phyloP scores from a whole-genome alignment of 2,113 vertebrate genomes.

The Pseudorhombus dupliciocellatus region DNA sequence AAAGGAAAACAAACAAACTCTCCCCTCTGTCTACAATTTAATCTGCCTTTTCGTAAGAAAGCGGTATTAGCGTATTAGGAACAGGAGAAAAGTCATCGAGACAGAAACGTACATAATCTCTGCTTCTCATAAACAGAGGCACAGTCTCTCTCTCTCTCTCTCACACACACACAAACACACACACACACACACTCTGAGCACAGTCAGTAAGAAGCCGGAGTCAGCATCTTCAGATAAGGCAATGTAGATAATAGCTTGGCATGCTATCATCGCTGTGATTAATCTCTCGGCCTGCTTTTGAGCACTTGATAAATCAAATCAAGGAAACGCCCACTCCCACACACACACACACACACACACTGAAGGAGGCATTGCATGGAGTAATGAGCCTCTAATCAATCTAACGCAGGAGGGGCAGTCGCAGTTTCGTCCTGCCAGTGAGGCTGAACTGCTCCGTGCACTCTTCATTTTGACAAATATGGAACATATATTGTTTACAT shows the following conservation, averaged over 20 bases:
- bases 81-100: neutral
- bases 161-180: conserved; percentile 8
- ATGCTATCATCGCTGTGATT: conserved; percentile 61
- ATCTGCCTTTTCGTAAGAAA: neutral
- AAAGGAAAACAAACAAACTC: neutral
- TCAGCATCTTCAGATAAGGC: conserved; percentile 60
- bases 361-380: conserved; percentile 20
- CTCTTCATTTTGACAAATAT: conserved; percentile 63
- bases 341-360: conserved; percentile 22
- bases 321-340: conserved; percentile 61
- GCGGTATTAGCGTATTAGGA: neutral
- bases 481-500: conserved; percentile 75
- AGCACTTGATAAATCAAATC: conserved; percentile 75
- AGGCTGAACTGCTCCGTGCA: conserved; percentile 46
- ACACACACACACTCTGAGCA: neutral
- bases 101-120: conserved; percentile 3
- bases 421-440: conserved; percentile 56
- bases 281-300: conserved; percentile 61
- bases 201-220: conserved; percentile 4
- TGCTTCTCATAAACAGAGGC: neutral
- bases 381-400: conserved; percentile 73
- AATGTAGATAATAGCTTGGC: conserved; percentile 59
- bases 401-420: conserved; percentile 36
- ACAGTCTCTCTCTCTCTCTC: neutral
- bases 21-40: neutral